Conservation (phyloP, 1,140 invertebrate species). For the Drosophila santomea region DNA sequence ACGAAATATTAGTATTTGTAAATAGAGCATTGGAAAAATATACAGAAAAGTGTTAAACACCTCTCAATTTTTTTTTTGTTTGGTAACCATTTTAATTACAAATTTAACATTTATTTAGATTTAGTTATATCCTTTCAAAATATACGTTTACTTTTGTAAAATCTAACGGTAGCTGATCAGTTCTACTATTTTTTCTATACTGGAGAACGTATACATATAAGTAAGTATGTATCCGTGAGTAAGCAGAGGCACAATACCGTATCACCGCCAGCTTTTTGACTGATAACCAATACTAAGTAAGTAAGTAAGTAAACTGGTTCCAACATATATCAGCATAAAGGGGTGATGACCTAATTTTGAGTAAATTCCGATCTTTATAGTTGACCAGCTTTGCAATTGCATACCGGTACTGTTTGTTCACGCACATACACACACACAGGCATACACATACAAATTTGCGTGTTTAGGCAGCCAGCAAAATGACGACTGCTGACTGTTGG, state of each 20-base stretch:
- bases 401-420: slow-evolving; percentile 8
- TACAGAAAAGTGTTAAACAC: too few species aligned
- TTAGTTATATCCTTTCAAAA: too few species aligned
- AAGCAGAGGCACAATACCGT: not conserved
- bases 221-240: not conserved
- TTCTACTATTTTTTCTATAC: too few species aligned
- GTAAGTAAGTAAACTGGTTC: not conserved
- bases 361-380: not conserved
- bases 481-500: slow-evolving; percentile 15
- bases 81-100: too few species aligned
- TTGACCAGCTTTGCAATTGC: slow-evolving; percentile 2
- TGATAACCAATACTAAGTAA: not conserved
- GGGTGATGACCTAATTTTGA: slow-evolving; percentile 30
- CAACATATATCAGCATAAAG: not conserved
- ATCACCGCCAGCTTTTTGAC: not conserved
- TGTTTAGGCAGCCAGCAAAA: slow-evolving; percentile 1
- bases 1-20: not conserved
- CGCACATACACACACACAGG: slow-evolving; percentile 3
- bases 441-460: not conserved
- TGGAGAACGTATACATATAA: too few species aligned
- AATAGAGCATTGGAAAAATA: too few species aligned
- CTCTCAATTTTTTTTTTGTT: too few species aligned
- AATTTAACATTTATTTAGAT: too few species aligned
- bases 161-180: too few species aligned
- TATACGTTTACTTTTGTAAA: too few species aligned